These are phyloP conservation scores for Dusona sp. DNA, from an alignment of 2,888 invertebrate genomes.

Conservation along the genomic window DNA sequence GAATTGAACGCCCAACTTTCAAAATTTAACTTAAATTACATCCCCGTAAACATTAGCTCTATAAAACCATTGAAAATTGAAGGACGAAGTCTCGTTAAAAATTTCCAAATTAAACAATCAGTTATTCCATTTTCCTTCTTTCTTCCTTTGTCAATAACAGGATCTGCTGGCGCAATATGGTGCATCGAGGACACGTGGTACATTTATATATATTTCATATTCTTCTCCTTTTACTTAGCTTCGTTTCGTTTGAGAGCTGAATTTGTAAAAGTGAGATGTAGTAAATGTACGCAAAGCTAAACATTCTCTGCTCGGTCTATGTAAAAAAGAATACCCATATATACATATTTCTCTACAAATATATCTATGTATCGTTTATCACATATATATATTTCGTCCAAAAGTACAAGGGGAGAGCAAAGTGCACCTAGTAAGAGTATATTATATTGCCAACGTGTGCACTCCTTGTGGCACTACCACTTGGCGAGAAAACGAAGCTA, in stretches of 20 bases:
- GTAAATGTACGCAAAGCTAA: constrained; percentile 53
- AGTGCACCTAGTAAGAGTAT: constrained; percentile 38
- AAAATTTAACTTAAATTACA: background rate
- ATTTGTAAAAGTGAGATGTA: constrained; percentile 42
- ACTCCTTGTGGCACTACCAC: constrained; percentile 26
- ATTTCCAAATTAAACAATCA: background rate
- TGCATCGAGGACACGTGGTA: constrained; percentile 13
- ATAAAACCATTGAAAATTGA: background rate
- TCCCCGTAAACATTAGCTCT: background rate
- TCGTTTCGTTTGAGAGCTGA: constrained; percentile 41
- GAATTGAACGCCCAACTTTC: background rate
- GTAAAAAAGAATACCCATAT: background rate
- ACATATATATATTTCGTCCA: constrained; percentile 12
- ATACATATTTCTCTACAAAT: background rate
- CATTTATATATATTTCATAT: background rate
- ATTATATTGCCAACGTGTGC: constrained; percentile 34
- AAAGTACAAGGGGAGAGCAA: background rate
- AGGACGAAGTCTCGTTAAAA: background rate
- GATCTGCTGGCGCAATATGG: background rate
- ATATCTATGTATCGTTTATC: background rate
- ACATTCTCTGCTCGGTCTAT: background rate
- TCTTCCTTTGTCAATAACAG: background rate
- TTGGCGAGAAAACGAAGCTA: constrained; percentile 44
- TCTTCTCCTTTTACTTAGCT: constrained; percentile 29
- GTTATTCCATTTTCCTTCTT: background rate